Conservation (phyloP, 1,140 invertebrate species). For the Lithobius niger region DNA sequence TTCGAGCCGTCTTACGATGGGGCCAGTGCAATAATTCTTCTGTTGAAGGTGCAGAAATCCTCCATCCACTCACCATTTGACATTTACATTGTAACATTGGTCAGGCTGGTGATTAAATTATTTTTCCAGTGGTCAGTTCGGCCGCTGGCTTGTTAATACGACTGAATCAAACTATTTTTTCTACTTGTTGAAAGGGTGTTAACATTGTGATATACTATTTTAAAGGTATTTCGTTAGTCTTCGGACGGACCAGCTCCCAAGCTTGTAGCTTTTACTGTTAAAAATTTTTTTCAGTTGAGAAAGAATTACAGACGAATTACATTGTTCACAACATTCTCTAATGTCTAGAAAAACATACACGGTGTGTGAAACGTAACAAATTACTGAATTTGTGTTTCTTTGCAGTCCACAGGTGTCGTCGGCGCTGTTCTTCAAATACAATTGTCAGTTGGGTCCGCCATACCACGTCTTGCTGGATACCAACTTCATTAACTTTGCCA, state of each 20-base stretch:
- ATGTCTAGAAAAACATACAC: not conserved
- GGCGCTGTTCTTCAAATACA: slow-evolving; percentile 94
- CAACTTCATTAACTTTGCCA: slow-evolving; percentile 98
- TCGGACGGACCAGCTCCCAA: not conserved
- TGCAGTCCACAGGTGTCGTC: slow-evolving; percentile 64
- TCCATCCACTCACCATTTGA: no score
- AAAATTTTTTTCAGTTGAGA: slow-evolving; percentile 6
- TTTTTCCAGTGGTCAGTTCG: no score
- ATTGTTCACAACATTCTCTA: not conserved
- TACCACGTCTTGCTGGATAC: slow-evolving; percentile 96
- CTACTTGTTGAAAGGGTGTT: no score
- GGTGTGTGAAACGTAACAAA: not conserved
- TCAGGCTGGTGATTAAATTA: no score
- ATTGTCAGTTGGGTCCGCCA: slow-evolving; percentile 95
- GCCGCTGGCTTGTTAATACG: no score
- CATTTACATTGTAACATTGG: no score
- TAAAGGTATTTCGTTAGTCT: no score
- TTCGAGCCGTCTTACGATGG: no score
- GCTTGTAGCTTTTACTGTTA: not conserved
- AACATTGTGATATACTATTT: no score
- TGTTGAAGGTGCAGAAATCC: no score
- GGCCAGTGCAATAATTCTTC: no score
- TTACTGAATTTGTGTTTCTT: not conserved
- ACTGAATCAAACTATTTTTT: no score
- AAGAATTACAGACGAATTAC: slow-evolving; percentile 13